phyloP scores from a whole-genome alignment of 2,888 invertebrate species.

The Andrena fulva region DNA sequence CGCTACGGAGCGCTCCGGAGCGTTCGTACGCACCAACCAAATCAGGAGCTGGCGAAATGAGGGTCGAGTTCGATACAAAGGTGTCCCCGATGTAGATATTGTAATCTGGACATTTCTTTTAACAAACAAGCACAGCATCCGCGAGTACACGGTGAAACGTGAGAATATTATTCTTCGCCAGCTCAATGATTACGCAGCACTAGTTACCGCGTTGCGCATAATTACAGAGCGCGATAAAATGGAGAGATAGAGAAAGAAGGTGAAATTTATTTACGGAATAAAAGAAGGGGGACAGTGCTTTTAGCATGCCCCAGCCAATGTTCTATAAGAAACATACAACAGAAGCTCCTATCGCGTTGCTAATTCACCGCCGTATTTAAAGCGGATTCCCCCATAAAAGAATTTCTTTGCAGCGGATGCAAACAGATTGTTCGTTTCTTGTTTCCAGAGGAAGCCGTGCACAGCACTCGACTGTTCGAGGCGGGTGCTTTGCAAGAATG shows the following conservation, averaged over 20 bases:
- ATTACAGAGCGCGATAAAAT: conserved; percentile 20
- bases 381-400: not conserved
- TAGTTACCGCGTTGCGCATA: conserved; percentile 20
- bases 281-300: conserved; percentile 12
- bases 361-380: not conserved
- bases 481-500: conserved; percentile 89
- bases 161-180: conserved; percentile 37
- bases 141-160: not conserved
- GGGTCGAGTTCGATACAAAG: not conserved
- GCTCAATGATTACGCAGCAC: conserved; percentile 9
- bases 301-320: not conserved
- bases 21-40: too few species aligned
- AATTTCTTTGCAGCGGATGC: not conserved
- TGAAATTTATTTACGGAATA: conserved; percentile 5
- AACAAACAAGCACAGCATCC: not conserved
- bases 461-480: conserved; percentile 83
- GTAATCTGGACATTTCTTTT: conserved; percentile 15
- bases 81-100: not conserved
- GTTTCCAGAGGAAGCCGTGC: conserved; percentile 53
- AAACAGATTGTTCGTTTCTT: conserved; percentile 1
- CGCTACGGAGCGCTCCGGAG: not conserved
- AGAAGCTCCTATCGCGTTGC: not conserved
- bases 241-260: not conserved
- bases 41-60: not conserved
- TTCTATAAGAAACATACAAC: not conserved